A percentile compares a stretch with the other conserved stretches of the same genome.
Evolutionary conservation across 2,113 vertebrate species (phyloP).

Genomic region (Neodontobutis hainanensis): DNA sequence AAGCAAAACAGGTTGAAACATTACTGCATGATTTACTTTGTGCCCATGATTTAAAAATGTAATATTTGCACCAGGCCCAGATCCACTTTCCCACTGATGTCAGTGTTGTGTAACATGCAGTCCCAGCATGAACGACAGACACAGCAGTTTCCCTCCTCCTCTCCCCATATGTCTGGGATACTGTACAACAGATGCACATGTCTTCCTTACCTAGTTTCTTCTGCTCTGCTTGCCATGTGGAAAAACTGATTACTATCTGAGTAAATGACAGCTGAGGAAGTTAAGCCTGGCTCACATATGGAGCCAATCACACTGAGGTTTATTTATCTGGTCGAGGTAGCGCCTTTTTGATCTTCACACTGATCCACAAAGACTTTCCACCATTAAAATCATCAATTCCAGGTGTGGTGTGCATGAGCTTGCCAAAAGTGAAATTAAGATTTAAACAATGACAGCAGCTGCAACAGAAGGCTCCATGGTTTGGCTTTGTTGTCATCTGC

Average conservation of each 20-base stretch:
- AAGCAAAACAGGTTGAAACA: neutral
- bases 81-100: constrained; percentile 39
- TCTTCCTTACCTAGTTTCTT: constrained; percentile 62
- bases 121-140: constrained; percentile 59
- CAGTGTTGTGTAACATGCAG: constrained; percentile 52
- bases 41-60: constrained; percentile 2
- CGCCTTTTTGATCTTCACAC: constrained; percentile 20
- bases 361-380: neutral
- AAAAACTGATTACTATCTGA: constrained; percentile 54
- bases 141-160: constrained; percentile 52
- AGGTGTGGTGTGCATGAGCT: constrained; percentile 4
- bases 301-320: constrained; percentile 32
- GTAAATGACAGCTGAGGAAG: constrained; percentile 52
- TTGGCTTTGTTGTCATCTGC: constrained; percentile 10
- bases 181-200: constrained; percentile 64
- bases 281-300: constrained; percentile 26
- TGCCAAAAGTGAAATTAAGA: constrained; percentile 24
- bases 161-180: constrained; percentile 61
- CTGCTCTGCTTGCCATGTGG: constrained; percentile 68
- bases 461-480: constrained; percentile 14
- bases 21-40: neutral
- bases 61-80: constrained; percentile 18
- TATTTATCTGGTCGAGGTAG: constrained; percentile 16
- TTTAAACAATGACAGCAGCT: constrained; percentile 8
- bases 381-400: constrained; percentile 11